phyloP scores from a whole-genome alignment of 1,140 invertebrate genomes.

The Helicoverpa armigera region DNA sequence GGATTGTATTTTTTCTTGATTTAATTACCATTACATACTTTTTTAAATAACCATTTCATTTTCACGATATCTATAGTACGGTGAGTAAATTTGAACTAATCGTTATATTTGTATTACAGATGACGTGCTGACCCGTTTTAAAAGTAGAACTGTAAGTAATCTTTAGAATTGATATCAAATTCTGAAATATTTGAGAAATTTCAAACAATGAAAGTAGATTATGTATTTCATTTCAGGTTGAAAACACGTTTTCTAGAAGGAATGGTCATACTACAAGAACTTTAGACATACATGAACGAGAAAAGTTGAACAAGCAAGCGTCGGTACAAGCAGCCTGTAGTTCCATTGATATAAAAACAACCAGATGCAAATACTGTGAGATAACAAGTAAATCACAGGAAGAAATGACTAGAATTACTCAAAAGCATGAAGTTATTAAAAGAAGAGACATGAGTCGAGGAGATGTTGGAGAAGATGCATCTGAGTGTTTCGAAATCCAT shows the following conservation, averaged over 20 bases:
- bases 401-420: slow-evolving; percentile 2
- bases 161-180: background rate
- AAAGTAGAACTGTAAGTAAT: slow-evolving; percentile 15
- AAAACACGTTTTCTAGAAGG: no score
- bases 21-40: no score
- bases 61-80: background rate
- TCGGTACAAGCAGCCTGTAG: slow-evolving; percentile 15
- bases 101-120: slow-evolving; percentile 13
- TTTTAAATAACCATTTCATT: no score
- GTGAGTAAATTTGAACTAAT: slow-evolving; percentile 11
- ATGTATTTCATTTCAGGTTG: slow-evolving; percentile 19
- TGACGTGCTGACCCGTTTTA: background rate
- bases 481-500: slow-evolving; percentile 42
- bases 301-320: background rate
- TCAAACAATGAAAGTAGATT: slow-evolving; percentile 31
- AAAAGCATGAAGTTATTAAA: background rate
- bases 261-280: background rate
- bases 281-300: background rate
- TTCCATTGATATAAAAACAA: slow-evolving; percentile 4
- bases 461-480: background rate
- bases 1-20: no score
- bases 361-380: slow-evolving; percentile 1
- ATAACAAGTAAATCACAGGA: slow-evolving; percentile 46
- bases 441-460: background rate
- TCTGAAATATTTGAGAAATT: background rate